Base-by-base conservation (phyloP, 2,113 vertebrate genomes). In the Craseonycteris thonglongyai region DNA sequence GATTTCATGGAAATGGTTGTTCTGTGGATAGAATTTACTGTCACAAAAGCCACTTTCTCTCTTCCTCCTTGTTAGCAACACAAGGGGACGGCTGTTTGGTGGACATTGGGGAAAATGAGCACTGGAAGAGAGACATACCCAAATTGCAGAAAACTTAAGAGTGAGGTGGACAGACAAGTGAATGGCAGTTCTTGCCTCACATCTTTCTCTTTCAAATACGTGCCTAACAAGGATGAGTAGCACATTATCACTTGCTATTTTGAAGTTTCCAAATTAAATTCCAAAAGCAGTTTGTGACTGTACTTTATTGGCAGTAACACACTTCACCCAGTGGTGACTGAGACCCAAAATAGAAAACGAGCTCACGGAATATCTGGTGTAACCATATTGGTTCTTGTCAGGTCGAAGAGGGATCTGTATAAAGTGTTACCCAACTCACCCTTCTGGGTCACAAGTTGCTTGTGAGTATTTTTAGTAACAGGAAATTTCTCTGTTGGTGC, bases 281-380 rank as follows among this genome's bases (percentile, higher is more conserved):
- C 74, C 35, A 35, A 81, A 82, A 79, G 40, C 19, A 84, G 26
- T 71, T 95, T 42, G 10, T 66, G 42, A 92, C 51, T 11, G 2
- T 86, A 47, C 65, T 79, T 88, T 79, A 15, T 94, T 78, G 38
- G 38, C 13, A 49, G 30, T n/a, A 9, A 51, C 66, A 81, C 1
- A 8, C 63, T 40, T 51, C 7, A 45, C 30, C n/a, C 54, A 40
- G 69, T 35, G 2, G 28, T 56, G n/a, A 33, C 68, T 85, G 61
- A 95, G 95, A 5, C 35, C 21, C 42, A 81, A 66, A 92, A 80
- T 33, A 95, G 63, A 88, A 78, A 69, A 59, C 65, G 11, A 94
- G n/a, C 35, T 85, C 68, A 72, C 19, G 24, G 91, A 49, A 16
- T 87, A 47, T 35, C 18, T 71, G 35, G 40, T 24, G 0, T 71